These are phyloP conservation scores for Ceyx melanurus DNA, from an alignment of 2,113 vertebrate genomes.

Conservation along the genomic window DNA sequence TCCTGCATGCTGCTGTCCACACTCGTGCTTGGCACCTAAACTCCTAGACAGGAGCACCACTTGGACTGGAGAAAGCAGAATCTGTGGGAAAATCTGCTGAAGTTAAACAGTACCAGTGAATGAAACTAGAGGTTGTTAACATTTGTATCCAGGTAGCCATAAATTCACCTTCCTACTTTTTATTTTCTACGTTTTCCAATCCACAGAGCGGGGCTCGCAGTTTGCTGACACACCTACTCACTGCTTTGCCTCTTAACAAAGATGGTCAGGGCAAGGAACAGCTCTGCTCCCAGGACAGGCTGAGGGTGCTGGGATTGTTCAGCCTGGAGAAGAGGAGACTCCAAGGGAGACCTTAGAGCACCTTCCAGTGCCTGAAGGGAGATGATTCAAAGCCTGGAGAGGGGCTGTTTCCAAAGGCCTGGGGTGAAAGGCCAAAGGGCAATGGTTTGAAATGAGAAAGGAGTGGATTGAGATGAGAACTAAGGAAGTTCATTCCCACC, in stretches of 20 bases:
- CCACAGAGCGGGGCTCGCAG: neutral
- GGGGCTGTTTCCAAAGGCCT: too few relatives aligned
- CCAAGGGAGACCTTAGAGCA: too few relatives aligned
- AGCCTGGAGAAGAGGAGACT: too few relatives aligned
- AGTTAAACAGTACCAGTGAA: neutral
- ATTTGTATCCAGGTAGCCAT: neutral
- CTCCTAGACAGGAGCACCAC: neutral
- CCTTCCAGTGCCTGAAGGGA: too few relatives aligned
- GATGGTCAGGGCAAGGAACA: too few relatives aligned
- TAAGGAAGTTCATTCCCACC: too few relatives aligned
- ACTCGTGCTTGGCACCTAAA: neutral
- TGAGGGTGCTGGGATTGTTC: too few relatives aligned
- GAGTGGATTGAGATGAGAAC: too few relatives aligned
- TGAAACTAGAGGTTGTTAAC: neutral
- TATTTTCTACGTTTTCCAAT: neutral
- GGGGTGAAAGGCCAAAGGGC: too few relatives aligned
- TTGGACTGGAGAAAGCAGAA: neutral
- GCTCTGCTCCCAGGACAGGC: too few relatives aligned
- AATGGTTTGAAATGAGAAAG: too few relatives aligned
- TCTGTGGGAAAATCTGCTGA: neutral
- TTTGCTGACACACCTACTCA: neutral
- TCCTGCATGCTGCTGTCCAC: accelerated
- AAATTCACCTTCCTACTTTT: neutral
- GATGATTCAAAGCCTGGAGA: too few relatives aligned
- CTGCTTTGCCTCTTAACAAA: neutral